Base-by-base conservation (phyloP, 2,797 vertebrate genomes). In the Psittacula echo region DNA sequence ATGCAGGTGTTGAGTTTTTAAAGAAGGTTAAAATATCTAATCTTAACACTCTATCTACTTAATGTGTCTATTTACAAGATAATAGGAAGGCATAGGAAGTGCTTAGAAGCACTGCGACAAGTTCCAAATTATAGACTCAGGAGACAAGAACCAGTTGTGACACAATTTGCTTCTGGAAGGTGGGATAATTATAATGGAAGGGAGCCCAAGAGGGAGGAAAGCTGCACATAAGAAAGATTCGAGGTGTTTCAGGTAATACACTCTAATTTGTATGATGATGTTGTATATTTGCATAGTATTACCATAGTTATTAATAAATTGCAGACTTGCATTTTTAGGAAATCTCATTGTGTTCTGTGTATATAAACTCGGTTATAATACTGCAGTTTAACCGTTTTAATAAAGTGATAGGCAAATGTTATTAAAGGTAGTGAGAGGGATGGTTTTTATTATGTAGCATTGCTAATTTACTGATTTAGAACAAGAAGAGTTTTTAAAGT, bases 61-160 rank as follows among this genome's bases (percentile, higher is more conserved):
- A 91, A 86, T 62, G 42, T 65, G n/a, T 61, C 65, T 91, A 42
- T 92, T 95, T 91, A 94, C 82, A 93, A 91, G 89, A 29, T 83
- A 92, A 83, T 68, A 54, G 62, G 78, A 85, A 93, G 82, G 79
- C 74, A 16, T 24, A 11, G 29, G 72, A 74, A 70, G 78, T 67
- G 64, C 79, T 80, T 23, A 39, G 61, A 56, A 91, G 45, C 37
- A 11, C 68, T 14, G 3, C 77, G 82, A 93, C 61, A 71, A 42
- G 76, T 58, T 86, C 82, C 66, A 86, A 88, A 94, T 94, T 93
- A 94, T 0, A 88, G 90, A 65, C 81, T 89, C 34, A 0, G 58
- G 89, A 96, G 73, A 83, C 58, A 72, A 86, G 85, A 34, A 80
- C 71, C 73, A 79, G 61, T 32, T 90, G 85, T 85, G 91, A 68